phyloP scores from a whole-genome alignment of 2,888 invertebrate genomes.

The Eupithecia tripunctaria region DNA sequence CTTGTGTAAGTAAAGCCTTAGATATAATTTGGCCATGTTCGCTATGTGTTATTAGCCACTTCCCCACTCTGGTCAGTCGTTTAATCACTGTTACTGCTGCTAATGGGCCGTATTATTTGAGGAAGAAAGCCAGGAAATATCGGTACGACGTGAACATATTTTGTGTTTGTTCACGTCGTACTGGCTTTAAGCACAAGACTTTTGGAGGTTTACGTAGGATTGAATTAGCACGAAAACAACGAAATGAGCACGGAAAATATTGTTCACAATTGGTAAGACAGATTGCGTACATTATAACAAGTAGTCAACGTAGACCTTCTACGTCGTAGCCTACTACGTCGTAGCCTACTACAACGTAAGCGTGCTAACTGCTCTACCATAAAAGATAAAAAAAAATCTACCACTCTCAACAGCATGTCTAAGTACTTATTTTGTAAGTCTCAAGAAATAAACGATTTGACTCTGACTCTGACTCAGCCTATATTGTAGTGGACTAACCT shows the following conservation, averaged over 20 bases:
- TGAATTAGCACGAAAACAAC: background rate
- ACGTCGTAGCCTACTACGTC: background rate
- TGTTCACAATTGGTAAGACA: background rate
- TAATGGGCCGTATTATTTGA: constrained; percentile 79
- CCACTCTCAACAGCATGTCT: too few relatives aligned
- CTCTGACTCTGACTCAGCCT: too few relatives aligned
- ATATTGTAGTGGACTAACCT: too few relatives aligned
- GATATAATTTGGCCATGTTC: constrained; percentile 55
- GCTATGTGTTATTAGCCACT: constrained; percentile 65
- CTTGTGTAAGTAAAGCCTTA: background rate
- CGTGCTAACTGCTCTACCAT: background rate
- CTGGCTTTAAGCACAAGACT: constrained; percentile 16
- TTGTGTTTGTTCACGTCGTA: too few relatives aligned
- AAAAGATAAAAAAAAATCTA: background rate
- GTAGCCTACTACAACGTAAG: background rate
- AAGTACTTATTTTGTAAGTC: too few relatives aligned
- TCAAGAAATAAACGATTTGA: too few relatives aligned
- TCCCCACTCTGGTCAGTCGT: constrained; percentile 68
- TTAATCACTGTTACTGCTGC: constrained; percentile 82
- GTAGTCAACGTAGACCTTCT: too few relatives aligned
- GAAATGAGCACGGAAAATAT: background rate
- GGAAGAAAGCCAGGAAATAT: constrained; percentile 76
- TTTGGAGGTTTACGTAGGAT: background rate
- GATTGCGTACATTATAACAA: background rate
- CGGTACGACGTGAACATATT: constrained; percentile 68